These are phyloP conservation scores for Orientallactaga sibirica DNA, from an alignment of 2,797 vertebrate species.

Conservation along the genomic window DNA sequence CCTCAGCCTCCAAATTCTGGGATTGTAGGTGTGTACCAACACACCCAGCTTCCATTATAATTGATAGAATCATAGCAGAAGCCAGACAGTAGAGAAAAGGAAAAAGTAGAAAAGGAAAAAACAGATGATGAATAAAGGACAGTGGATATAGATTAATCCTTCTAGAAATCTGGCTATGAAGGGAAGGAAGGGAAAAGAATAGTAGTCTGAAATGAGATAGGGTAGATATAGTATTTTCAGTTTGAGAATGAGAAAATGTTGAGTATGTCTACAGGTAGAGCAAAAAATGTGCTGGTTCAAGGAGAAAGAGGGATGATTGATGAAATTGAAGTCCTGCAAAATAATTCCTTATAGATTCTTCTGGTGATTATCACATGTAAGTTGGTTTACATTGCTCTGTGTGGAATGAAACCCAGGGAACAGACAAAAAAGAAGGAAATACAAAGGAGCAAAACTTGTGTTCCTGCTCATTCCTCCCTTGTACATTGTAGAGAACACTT, in stretches of 20 bases:
- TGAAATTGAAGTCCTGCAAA: background rate
- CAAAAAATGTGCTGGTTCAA: constrained; percentile 9
- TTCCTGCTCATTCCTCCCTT: background rate
- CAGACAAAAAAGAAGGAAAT: background rate
- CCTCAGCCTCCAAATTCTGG: too few species aligned
- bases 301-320: constrained; percentile 23
- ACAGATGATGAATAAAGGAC: background rate
- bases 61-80: background rate
- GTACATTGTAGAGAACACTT: constrained; percentile 38
- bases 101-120: background rate
- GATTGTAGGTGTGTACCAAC: too few species aligned
- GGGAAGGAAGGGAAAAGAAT: background rate
- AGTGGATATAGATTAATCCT: background rate
- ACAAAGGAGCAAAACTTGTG: constrained; percentile 2
- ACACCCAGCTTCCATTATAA: background rate
- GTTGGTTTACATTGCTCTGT: constrained; percentile 26
- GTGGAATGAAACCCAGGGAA: constrained; percentile 35
- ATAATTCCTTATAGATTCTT: constrained; percentile 8
- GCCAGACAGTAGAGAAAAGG: background rate
- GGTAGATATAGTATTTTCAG: background rate
- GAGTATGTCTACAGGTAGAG: constrained; percentile 8
- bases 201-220: constrained; percentile 4
- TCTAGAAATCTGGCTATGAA: constrained; percentile 33
- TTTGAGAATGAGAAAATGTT: background rate
- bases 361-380: background rate